These are phyloP conservation scores for Callocephalon fimbriatum DNA, from an alignment of 2,113 vertebrate genomes.

Conservation along the genomic window DNA sequence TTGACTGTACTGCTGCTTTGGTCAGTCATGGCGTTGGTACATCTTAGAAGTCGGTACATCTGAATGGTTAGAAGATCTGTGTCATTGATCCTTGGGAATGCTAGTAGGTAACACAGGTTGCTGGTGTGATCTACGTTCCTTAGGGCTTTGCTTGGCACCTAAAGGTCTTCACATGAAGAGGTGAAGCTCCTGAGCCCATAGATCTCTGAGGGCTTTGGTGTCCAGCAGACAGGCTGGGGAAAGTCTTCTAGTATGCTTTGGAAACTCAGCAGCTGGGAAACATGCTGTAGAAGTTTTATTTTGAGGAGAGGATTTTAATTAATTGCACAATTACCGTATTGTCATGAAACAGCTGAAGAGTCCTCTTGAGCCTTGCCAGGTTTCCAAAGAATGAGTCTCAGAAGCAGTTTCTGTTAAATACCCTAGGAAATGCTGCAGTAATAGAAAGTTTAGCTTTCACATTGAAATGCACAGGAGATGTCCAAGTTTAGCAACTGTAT, in stretches of 20 bases:
- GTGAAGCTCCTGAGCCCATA: not conserved
- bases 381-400: not conserved
- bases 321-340: constrained; percentile 41
- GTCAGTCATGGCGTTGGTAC: not conserved
- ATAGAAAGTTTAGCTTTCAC: not conserved
- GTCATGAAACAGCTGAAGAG: constrained; percentile 49
- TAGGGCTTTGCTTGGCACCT: not conserved
- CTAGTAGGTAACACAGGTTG: not conserved
- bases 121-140: not conserved
- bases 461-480: not conserved
- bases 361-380: constrained; percentile 40
- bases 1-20: not conserved
- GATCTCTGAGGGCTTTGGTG: not conserved
- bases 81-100: not conserved
- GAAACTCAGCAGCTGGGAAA: constrained; percentile 4
- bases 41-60: not conserved
- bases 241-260: not conserved
- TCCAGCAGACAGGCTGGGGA: not conserved
- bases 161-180: not conserved
- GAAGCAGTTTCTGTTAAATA: constrained; percentile 33
- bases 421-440: not conserved
- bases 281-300: constrained; percentile 24
- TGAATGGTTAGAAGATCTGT: not conserved
- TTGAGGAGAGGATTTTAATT: constrained; percentile 59
- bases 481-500: not conserved